A percentile compares a stretch with the other conserved stretches of the same genome.
Conservation (phyloP, 2,797 vertebrate genomes). For the Sparus aurata region DNA sequence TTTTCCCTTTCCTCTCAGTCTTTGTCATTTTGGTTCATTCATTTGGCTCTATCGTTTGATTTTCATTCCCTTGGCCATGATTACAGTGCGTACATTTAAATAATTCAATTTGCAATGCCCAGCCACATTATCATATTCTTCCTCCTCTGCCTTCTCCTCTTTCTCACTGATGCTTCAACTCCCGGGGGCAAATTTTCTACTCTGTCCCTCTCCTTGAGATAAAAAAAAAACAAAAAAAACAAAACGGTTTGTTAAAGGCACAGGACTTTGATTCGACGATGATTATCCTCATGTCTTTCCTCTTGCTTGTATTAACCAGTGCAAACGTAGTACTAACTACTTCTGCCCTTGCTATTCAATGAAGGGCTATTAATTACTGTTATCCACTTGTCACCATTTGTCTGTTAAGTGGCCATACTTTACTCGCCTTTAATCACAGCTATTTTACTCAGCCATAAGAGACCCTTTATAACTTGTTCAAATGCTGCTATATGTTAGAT, state of each 20-base stretch:
- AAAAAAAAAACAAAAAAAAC: conserved; percentile 18
- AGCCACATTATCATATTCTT: conserved; percentile 67
- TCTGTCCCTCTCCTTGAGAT: conserved; percentile 48
- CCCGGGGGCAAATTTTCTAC: conserved; percentile 52
- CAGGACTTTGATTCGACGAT: conserved; percentile 44
- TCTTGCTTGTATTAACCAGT: conserved; percentile 16
- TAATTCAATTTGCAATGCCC: conserved; percentile 78
- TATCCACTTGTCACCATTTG: conserved; percentile 50
- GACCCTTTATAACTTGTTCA: conserved; percentile 4
- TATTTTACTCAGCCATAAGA: conserved; percentile 26
- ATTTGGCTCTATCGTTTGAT: conserved; percentile 39
- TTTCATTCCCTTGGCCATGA: conserved; percentile 62
- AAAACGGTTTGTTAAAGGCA: conserved; percentile 38
- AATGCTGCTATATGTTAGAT: conserved; percentile 8
- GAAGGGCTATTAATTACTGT: conserved; percentile 61
- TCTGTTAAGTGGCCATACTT: conserved; percentile 44
- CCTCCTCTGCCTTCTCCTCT: conserved; percentile 46
- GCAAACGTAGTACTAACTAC: conserved; percentile 37
- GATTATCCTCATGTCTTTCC: conserved; percentile 39
- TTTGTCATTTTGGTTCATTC: conserved; percentile 39
- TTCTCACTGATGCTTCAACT: conserved; percentile 58
- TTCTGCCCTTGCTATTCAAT: conserved; percentile 30
- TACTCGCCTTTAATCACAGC: conserved; percentile 48
- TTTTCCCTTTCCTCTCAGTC: conserved; percentile 2
- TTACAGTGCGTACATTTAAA: conserved; percentile 69